These are phyloP conservation scores for Anthoptus insignis DNA, from an alignment of 2,888 invertebrate genomes.

Conservation along the genomic window DNA sequence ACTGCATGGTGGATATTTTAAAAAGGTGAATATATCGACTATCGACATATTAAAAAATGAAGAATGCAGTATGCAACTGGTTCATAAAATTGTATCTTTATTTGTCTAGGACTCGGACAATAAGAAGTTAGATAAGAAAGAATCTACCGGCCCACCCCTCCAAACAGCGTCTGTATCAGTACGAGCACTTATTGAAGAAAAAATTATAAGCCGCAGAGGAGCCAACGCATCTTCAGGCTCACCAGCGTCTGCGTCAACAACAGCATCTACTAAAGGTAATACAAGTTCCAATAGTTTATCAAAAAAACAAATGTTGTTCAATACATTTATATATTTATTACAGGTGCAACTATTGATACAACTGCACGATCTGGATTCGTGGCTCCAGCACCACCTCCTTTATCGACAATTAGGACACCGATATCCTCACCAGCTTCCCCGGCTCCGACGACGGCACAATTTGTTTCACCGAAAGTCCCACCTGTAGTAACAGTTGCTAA, in stretches of 20 bases:
- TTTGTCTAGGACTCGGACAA: constrained; percentile 91
- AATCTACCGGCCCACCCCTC: constrained; percentile 93
- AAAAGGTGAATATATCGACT: constrained; percentile 91
- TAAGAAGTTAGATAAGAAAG: constrained; percentile 95
- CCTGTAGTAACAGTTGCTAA: constrained; percentile 72
- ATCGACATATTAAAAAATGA: too few species aligned
- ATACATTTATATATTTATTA: constrained; percentile 37
- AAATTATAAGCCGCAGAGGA: constrained; percentile 95
- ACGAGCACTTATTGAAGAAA: constrained; percentile 96
- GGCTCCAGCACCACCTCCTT: constrained; percentile 78
- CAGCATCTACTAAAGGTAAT: constrained; percentile 25
- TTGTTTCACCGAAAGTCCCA: constrained; percentile 78
- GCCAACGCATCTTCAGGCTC: constrained; percentile 69
- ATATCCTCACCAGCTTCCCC: constrained; percentile 73
- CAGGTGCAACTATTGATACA: constrained; percentile 66
- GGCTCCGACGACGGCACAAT: constrained; percentile 80
- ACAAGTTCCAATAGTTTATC: background rate
- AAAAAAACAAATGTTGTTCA: constrained; percentile 11
- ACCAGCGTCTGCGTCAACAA: constrained; percentile 3
- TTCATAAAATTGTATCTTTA: too few species aligned
- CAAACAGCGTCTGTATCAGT: constrained; percentile 98
- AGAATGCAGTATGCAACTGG: too few species aligned
- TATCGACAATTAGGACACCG: constrained; percentile 70
- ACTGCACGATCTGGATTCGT: constrained; percentile 72
- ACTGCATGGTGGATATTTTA: constrained; percentile 98